Percentiles rank a stretch among this genome's conserved stretches.
Evolutionary conservation across 1,140 invertebrate genomes (phyloP).

Genomic region (Brachionus plicatilis): DNA sequence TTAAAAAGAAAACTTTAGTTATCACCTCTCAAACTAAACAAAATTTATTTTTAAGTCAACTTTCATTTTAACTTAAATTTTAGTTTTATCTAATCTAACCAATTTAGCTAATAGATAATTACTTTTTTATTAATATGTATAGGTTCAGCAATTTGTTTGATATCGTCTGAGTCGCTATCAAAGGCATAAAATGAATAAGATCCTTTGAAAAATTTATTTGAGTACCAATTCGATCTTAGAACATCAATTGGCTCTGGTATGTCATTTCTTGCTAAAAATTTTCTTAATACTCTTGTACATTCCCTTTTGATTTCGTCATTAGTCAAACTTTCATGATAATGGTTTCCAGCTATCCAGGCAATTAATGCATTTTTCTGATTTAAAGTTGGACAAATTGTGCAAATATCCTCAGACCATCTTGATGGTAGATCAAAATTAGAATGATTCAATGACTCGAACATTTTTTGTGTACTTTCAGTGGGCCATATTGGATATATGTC

Average conservation of each 20-base stretch:
- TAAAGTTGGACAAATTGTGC: background rate
- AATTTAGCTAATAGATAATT: no score
- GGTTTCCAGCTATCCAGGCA: constrained; percentile 29
- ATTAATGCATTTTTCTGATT: background rate
- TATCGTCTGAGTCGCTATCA: constrained; percentile 35
- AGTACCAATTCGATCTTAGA: constrained; percentile 18
- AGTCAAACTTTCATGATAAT: background rate
- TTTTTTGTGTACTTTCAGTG: background rate
- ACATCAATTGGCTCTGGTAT: constrained; percentile 20
- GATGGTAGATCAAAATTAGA: background rate
- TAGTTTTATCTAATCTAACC: no score
- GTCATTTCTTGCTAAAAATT: background rate
- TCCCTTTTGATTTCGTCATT: background rate
- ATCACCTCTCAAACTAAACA: no score
- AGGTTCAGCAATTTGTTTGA: background rate
- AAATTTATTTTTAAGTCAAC: no score
- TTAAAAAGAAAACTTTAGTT: background rate
- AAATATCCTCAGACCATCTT: constrained; percentile 20
- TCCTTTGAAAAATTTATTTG: background rate
- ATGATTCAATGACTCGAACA: background rate
- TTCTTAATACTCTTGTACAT: background rate
- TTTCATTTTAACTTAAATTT: no score
- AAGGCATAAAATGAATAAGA: constrained; percentile 6
- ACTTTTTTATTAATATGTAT: background rate
- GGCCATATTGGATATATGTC: constrained; percentile 6